These are phyloP conservation scores for Drosophila sturtevanti DNA, from an alignment of 1,140 invertebrate genomes.

Conservation along the genomic window DNA sequence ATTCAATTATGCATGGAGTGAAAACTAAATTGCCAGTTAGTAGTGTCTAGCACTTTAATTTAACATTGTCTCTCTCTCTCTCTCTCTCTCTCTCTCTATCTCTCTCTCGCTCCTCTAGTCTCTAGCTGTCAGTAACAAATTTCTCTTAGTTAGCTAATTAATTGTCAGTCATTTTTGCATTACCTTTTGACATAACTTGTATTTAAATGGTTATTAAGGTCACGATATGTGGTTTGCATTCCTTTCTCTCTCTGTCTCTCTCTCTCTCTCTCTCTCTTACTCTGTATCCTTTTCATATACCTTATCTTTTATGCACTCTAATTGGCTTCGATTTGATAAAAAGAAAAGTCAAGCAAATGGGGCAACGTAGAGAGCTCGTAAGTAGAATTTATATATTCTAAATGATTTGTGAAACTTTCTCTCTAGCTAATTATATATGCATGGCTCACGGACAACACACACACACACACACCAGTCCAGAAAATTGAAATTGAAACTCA, in stretches of 20 bases:
- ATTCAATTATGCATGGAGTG: constrained; percentile 4
- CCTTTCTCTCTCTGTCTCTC: not conserved
- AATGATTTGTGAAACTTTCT: not conserved
- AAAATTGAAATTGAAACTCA: constrained; percentile 50
- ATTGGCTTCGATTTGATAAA: constrained; percentile 42
- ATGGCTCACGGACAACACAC: not conserved
- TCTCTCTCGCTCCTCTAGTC: not conserved
- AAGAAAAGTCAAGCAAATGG: not conserved
- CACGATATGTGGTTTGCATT: not conserved
- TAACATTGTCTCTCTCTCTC: not conserved
- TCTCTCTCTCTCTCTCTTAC: not conserved
- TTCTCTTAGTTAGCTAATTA: constrained; percentile 13
- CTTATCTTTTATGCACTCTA: constrained; percentile 18
- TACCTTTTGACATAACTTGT: constrained; percentile 19
- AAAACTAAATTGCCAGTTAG: not conserved
- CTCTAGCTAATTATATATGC: constrained; percentile 9
- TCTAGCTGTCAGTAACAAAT: not conserved
- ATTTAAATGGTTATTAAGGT: constrained; percentile 1
- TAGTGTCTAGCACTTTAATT: not conserved
- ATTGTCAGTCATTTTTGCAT: constrained; percentile 6
- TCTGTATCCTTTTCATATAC: not conserved
- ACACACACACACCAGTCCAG: too few relatives aligned
- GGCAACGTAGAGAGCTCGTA: not conserved
- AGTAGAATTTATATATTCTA: not conserved
- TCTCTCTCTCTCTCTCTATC: not conserved